These are phyloP conservation scores for Monopis laevigella DNA, from an alignment of 2,888 invertebrate genomes.

Conservation along the genomic window DNA sequence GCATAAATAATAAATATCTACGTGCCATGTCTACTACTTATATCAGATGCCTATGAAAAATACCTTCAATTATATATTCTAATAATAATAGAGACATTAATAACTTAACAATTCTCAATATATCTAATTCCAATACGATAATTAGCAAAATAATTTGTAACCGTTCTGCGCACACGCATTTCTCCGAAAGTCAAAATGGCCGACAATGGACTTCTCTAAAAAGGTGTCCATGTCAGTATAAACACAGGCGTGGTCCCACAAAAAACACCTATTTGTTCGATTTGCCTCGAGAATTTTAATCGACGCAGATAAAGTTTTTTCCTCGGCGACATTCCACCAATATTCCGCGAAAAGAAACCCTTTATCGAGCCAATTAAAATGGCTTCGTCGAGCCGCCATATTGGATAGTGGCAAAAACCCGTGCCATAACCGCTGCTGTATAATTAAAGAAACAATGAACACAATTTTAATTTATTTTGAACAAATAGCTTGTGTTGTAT, in stretches of 20 bases:
- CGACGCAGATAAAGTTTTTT: conserved; percentile 38
- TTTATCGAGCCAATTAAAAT: conserved; percentile 61
- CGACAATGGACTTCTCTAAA: conserved; percentile 28
- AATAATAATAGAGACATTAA: not conserved
- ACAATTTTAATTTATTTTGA: too few species aligned
- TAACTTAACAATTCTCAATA: too few species aligned
- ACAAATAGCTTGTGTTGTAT: too few species aligned
- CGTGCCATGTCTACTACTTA: too few species aligned
- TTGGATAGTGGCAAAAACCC: conserved; percentile 24
- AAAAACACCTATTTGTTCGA: conserved; percentile 50
- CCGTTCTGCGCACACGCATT: too few species aligned
- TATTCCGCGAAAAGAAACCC: conserved; percentile 39
- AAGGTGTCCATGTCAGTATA: conserved; percentile 30
- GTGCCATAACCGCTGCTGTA: too few species aligned
- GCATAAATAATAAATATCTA: too few species aligned
- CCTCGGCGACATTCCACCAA: conserved; percentile 26
- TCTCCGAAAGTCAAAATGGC: conserved; percentile 9
- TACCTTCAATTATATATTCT: not conserved
- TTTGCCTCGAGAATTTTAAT: conserved; percentile 43
- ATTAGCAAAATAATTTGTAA: too few species aligned
- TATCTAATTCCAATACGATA: too few species aligned
- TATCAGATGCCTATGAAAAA: too few species aligned
- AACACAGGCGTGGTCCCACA: conserved; percentile 36
- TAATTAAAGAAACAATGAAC: too few species aligned
- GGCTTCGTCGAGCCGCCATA: conserved; percentile 53